Percentiles rank a stretch among this genome's conserved stretches.
Evolutionary conservation across 2,888 invertebrate genomes (phyloP).

Genomic region (Conomelus anceps): DNA sequence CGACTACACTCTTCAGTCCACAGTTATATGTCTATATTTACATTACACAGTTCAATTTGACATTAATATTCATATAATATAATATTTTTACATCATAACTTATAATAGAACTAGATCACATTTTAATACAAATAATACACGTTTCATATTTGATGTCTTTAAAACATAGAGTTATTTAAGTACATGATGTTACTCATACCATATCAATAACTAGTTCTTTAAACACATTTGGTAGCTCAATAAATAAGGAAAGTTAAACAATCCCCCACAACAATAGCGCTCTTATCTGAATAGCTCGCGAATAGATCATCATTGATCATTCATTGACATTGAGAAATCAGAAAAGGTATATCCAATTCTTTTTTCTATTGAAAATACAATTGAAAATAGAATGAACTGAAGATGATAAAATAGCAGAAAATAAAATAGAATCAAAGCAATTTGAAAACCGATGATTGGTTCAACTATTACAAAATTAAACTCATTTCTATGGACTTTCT

Average conservation of each 20-base stretch:
- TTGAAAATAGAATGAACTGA: no score
- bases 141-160: not conserved
- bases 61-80: not conserved
- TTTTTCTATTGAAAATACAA: no score
- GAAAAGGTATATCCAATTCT: no score
- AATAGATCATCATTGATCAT: not conserved
- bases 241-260: not conserved
- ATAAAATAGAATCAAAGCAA: no score
- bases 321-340: not conserved
- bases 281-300: not conserved
- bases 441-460: no score
- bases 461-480: no score
- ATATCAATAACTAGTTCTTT: not conserved
- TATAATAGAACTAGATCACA: constrained; percentile 5
- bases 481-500: no score
- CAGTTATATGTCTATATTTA: not conserved
- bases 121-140: constrained; percentile 7
- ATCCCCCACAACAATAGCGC: not conserved
- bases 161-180: not conserved
- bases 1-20: not conserved
- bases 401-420: no score
- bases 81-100: not conserved
- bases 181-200: not conserved
- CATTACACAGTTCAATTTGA: not conserved
- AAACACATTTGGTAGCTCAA: not conserved